Evolutionary conservation across 2,797 vertebrate species (phyloP).

Genomic region (Chloroceryle inda): DNA sequence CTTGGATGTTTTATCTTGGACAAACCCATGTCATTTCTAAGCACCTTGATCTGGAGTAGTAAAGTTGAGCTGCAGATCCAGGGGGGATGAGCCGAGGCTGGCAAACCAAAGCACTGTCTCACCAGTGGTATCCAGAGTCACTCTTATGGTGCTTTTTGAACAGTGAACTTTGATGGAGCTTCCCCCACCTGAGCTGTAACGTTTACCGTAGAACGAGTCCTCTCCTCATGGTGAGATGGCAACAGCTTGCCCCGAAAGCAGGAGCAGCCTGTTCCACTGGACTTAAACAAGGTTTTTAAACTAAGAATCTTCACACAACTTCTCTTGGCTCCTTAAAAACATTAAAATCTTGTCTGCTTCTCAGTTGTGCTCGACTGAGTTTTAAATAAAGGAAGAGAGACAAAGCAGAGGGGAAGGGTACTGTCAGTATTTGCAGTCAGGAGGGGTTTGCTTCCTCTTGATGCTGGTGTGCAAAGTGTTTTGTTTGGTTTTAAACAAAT

Average conservation of each 20-base stretch:
- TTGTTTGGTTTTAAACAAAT: background rate
- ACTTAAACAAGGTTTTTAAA: background rate
- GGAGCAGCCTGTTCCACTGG: background rate
- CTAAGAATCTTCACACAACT: background rate
- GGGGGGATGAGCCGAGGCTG: background rate
- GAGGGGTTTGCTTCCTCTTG: background rate
- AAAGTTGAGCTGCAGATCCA: background rate
- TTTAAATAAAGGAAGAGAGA: background rate
- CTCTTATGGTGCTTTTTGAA: background rate
- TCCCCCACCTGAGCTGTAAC: background rate
- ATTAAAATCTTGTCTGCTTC: background rate
- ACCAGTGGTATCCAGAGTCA: background rate
- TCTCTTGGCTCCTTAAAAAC: background rate
- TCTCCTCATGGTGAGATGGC: background rate
- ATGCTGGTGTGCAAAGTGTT: background rate
- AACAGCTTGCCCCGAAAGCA: background rate
- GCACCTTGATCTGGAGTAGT: background rate
- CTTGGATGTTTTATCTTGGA: background rate
- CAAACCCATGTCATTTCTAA: background rate
- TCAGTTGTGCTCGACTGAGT: background rate
- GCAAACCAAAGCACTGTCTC: background rate
- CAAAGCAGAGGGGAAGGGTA: background rate
- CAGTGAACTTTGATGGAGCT: background rate
- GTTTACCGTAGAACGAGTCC: background rate
- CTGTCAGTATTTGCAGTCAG: background rate